Evolutionary conservation across 2,113 vertebrate genomes (phyloP), one percentile per base, ranked within the genome.

Genomic region (Cairina moschata): DNA sequence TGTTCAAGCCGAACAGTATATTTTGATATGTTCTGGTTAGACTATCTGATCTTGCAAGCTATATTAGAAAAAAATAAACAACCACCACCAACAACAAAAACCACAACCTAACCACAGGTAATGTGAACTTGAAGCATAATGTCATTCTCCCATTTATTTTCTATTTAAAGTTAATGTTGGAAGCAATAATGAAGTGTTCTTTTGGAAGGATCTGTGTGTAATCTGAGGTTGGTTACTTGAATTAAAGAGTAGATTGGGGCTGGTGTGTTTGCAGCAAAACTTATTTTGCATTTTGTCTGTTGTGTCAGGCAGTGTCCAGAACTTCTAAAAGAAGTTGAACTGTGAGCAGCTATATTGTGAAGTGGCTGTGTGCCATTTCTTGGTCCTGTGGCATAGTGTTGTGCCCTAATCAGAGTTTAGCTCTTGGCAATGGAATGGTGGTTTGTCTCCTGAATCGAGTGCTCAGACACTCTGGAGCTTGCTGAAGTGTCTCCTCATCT

Each of bases 211-310:
- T 13, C 11, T 40, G 17, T 65, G 48, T 18, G 21, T 60, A 63
- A 86, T 82, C 78, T 63, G 29, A 72, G 90, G 60, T 75, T 52
- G 52, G 68, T 82, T 91, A 66, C 62, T 96, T 34, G 50, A 76
- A 79, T 66, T 80, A 73, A 83, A 88, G 34, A 77, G 87, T 83
- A 88, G 74, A 34, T 21, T 93, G 52, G 50, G 78, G 79, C 80
- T 77, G 83, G 68, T 90, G 86, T 93, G 76, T 80, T 96, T 92
- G 76, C 56, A 79, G 52, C 34, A 69, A 83, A 95, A 87, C 38
- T 97, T 46, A 75, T 40, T 72, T 94, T 91, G 40, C 63, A 20
- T 84, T 95, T 95, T 94, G 73, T 95, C 67, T 90, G 66, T 77
- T 79, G n/a, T 44, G 55, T 77, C 42, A 73, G 32, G 26, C 59